Evolutionary conservation across 2,888 invertebrate genomes (phyloP).

Genomic region (Dasypogon diadema): DNA sequence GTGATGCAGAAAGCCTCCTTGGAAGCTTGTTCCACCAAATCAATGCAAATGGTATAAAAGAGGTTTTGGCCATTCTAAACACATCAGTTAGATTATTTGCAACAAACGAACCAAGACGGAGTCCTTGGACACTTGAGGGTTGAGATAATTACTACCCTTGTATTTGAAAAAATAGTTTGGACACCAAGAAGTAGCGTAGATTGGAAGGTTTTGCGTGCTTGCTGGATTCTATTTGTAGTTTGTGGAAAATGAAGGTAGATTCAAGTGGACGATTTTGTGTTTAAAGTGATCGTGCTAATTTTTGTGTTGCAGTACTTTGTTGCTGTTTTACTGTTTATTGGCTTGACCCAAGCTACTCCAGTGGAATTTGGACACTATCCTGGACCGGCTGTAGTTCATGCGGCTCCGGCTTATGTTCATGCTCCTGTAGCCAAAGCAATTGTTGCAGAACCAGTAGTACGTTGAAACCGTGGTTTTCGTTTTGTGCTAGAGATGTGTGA

Average conservation of each 20-base stretch:
- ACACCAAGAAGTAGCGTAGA: too few species aligned
- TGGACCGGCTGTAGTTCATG: constrained; percentile 60
- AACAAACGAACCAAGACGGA: constrained; percentile 63
- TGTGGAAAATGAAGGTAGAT: constrained; percentile 33
- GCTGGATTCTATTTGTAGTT: not conserved
- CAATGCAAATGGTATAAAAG: constrained; percentile 65
- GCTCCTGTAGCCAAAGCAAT: constrained; percentile 59
- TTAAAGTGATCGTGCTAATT: constrained; percentile 20
- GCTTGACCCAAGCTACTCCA: constrained; percentile 65
- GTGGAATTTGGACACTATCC: constrained; percentile 68
- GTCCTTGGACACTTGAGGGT: constrained; percentile 15
- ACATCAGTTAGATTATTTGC: constrained; percentile 68
- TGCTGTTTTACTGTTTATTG: constrained; percentile 66
- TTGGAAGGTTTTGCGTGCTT: not conserved
- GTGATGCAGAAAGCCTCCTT: constrained; percentile 23
- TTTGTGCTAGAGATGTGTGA: too few species aligned
- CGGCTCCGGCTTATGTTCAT: constrained; percentile 56
- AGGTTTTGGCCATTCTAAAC: constrained; percentile 68
- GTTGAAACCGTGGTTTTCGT: constrained; percentile 52
- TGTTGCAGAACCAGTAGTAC: constrained; percentile 64
- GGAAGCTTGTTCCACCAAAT: constrained; percentile 19
- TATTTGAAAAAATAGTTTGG: not conserved
- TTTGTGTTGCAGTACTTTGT: constrained; percentile 64
- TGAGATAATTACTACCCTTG: not conserved
- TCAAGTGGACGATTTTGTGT: not conserved